A percentile compares a stretch with the other conserved stretches of the same genome.
phyloP scores from a whole-genome alignment of 2,888 invertebrate species.

The Allolobophora icterica region DNA sequence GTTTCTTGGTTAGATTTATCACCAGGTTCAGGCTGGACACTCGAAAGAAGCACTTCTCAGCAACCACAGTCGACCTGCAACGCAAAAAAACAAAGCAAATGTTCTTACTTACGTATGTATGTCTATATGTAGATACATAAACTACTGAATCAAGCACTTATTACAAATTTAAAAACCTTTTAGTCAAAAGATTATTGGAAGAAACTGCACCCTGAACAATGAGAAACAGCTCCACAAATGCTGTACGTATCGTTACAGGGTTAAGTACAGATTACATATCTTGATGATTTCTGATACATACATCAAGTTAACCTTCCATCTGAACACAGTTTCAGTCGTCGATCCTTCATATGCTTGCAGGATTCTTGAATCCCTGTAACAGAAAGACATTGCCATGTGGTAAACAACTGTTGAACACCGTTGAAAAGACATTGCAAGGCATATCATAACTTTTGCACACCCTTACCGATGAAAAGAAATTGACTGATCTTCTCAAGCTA shows the following conservation, averaged over 20 bases:
- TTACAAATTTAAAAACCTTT: not conserved
- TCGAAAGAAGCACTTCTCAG: slow-evolving; percentile 53
- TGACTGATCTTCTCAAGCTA: not conserved
- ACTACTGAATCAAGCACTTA: not conserved
- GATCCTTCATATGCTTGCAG: slow-evolving; percentile 54
- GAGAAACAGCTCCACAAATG: too few relatives aligned
- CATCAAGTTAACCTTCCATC: slow-evolving; percentile 55
- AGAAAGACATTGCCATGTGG: not conserved
- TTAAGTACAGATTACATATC: not conserved
- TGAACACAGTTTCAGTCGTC: slow-evolving; percentile 55
- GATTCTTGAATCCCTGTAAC: slow-evolving; percentile 52
- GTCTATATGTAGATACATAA: not conserved
- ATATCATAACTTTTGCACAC: not conserved
- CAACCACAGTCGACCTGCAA: slow-evolving; percentile 35
- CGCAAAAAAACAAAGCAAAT: not conserved
- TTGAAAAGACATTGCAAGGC: not conserved
- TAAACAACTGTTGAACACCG: not conserved
- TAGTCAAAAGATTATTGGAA: too few relatives aligned
- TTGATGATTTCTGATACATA: slow-evolving; percentile 48
- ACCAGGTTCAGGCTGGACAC: slow-evolving; percentile 53
- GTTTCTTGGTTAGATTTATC: slow-evolving; percentile 55
- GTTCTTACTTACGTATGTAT: not conserved
- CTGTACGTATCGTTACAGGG: too few relatives aligned
- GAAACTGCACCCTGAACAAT: too few relatives aligned
- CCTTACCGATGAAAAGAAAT: not conserved